Conservation (phyloP, 2,113 vertebrate genomes). For the Gobius niger region DNA sequence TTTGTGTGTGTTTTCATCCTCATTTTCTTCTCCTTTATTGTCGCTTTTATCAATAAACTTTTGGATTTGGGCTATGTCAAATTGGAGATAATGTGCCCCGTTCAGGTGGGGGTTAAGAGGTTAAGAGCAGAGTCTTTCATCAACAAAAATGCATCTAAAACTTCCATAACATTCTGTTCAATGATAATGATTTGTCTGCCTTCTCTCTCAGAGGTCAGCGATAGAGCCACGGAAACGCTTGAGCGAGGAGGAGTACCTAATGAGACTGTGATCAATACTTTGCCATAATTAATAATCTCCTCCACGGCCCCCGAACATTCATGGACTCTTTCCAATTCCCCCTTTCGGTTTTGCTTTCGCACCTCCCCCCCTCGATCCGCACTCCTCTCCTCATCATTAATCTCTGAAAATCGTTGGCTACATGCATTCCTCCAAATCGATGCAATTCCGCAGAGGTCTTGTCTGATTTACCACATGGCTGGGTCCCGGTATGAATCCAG, state of each 20-base stretch:
- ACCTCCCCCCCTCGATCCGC: conserved; percentile 41
- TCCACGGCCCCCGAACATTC: conserved; percentile 37
- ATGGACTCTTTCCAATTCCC: conserved; percentile 38
- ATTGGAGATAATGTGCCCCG: no score
- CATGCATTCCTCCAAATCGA: conserved; percentile 74
- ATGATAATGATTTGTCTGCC: conserved; percentile 42
- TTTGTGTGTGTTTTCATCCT: no score
- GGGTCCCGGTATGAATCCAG: conserved; percentile 65
- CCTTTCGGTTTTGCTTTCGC: conserved; percentile 26
- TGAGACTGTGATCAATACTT: conserved; percentile 66
- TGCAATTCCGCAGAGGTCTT: conserved; percentile 72
- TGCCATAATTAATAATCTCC: conserved; percentile 70
- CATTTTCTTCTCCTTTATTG: no score
- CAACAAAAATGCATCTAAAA: no score
- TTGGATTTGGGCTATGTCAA: no score
- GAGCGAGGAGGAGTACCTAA: conserved; percentile 51
- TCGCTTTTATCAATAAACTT: no score
- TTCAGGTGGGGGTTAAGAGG: no score
- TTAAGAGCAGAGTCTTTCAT: no score
- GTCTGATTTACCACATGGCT: conserved; percentile 76
- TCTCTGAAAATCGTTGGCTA: conserved; percentile 76
- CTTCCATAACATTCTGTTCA: no score
- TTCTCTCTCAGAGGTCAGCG: conserved; percentile 50
- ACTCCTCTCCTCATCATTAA: conserved; percentile 69
- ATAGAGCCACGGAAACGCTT: conserved; percentile 53